These are phyloP conservation scores for Microtus ochrogaster DNA, from an alignment of 2,113 vertebrate genomes.

Conservation along the genomic window DNA sequence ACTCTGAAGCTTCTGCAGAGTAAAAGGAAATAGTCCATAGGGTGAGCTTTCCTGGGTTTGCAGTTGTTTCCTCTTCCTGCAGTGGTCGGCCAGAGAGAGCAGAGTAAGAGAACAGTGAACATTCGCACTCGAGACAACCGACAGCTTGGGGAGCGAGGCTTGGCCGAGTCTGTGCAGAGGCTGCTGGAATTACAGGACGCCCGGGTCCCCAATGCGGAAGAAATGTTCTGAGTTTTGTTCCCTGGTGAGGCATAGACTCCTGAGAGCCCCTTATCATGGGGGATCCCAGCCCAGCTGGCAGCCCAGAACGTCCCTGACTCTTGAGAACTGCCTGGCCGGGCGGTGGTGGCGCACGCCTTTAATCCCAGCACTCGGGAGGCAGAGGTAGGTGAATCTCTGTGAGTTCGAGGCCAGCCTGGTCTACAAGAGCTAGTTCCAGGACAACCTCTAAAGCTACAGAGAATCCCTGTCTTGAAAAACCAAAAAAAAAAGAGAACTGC, in stretches of 20 bases:
- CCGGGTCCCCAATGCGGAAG: constrained; percentile 86
- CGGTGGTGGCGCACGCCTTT: no score
- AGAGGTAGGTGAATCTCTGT: no score
- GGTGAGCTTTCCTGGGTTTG: background rate
- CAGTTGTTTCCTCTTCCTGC: background rate
- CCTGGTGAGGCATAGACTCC: background rate
- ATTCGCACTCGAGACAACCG: constrained; percentile 88
- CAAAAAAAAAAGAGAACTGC: no score
- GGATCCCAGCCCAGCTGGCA: background rate
- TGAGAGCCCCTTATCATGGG: background rate
- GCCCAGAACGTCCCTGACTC: background rate
- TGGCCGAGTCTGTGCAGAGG: constrained; percentile 85
- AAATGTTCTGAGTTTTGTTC: constrained; percentile 83
- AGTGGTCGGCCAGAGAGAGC: constrained; percentile 92
- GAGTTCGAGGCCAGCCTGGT: no score
- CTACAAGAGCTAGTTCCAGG: no score
- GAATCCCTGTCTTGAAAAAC: no score
- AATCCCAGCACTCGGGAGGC: no score
- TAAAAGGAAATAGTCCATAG: background rate
- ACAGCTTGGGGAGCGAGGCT: constrained; percentile 85
- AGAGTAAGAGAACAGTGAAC: constrained; percentile 86
- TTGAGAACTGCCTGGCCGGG: background rate
- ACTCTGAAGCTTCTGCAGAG: background rate
- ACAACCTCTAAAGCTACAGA: no score
- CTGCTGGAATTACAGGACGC: constrained; percentile 86